phyloP scores from a whole-genome alignment of 2,797 vertebrate genomes.

The Naso thynnoides region DNA sequence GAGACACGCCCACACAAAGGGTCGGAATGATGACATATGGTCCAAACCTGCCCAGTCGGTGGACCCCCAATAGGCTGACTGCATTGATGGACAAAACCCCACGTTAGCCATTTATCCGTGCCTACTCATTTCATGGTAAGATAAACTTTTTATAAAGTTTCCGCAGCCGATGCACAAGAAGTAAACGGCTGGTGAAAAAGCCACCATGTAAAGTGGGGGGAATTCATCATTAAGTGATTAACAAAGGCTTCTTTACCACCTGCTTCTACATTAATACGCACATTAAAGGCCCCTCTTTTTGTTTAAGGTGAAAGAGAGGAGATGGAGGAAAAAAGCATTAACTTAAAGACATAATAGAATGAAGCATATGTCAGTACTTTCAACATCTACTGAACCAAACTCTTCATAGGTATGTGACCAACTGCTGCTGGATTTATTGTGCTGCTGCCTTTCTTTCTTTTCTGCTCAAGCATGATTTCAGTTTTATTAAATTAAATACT shows the following conservation, averaged over 20 bases:
- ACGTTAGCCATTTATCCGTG: constrained; percentile 85
- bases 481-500: background rate
- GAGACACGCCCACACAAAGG: constrained; percentile 88
- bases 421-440: background rate
- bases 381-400: constrained; percentile 20
- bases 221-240: constrained; percentile 89
- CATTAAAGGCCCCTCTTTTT: constrained; percentile 80
- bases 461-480: background rate
- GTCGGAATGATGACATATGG: constrained; percentile 96
- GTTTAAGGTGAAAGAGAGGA: constrained; percentile 67
- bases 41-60: constrained; percentile 87
- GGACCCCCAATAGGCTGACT: constrained; percentile 87
- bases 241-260: constrained; percentile 88
- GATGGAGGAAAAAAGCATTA: constrained; percentile 63
- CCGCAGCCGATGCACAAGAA: constrained; percentile 78
- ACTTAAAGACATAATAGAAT: constrained; percentile 53
- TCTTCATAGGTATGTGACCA: background rate
- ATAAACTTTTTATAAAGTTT: constrained; percentile 89
- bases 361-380: constrained; percentile 46
- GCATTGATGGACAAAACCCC: constrained; percentile 86
- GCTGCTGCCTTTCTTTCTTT: background rate
- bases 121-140: constrained; percentile 88
- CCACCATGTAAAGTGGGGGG: constrained; percentile 86
- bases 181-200: constrained; percentile 84
- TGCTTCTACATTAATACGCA: constrained; percentile 86